phyloP scores from a whole-genome alignment of 1,140 invertebrate genomes.

The Scaptomyza montana region DNA sequence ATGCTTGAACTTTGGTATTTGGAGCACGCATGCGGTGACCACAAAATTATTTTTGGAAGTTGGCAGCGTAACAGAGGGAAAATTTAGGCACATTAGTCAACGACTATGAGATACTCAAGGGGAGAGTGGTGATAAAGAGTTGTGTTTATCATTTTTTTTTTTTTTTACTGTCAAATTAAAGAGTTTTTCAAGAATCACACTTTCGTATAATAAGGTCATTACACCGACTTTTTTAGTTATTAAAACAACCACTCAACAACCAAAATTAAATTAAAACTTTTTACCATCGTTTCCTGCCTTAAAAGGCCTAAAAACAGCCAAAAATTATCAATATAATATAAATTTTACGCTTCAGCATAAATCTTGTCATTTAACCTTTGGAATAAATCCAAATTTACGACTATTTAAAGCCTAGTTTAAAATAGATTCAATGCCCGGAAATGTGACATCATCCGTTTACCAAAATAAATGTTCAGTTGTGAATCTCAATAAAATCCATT shows the following conservation, averaged over 20 bases:
- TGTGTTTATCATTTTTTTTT: not conserved
- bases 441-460: not conserved
- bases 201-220: too few species aligned
- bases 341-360: not conserved
- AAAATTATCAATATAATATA: not conserved
- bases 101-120: slow-evolving; percentile 17
- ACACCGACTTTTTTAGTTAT: too few species aligned
- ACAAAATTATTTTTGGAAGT: slow-evolving; percentile 25
- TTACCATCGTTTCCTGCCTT: not conserved
- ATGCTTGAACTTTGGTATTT: slow-evolving; percentile 56
- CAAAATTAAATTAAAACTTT: not conserved
- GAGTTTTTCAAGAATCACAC: not conserved
- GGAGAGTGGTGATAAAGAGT: not conserved
- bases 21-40: slow-evolving; percentile 58
- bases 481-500: not conserved
- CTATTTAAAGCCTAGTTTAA: slow-evolving; percentile 4
- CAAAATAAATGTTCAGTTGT: not conserved
- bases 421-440: slow-evolving; percentile 3
- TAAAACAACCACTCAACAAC: too few species aligned
- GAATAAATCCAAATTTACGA: not conserved
- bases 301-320: not conserved
- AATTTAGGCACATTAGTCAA: not conserved
- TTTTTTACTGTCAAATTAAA: too few species aligned
- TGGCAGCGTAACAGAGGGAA: not conserved
- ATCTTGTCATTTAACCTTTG: too few species aligned